Base-by-base conservation (phyloP, 2,797 vertebrate genomes). In the Meriones psammophilus region DNA sequence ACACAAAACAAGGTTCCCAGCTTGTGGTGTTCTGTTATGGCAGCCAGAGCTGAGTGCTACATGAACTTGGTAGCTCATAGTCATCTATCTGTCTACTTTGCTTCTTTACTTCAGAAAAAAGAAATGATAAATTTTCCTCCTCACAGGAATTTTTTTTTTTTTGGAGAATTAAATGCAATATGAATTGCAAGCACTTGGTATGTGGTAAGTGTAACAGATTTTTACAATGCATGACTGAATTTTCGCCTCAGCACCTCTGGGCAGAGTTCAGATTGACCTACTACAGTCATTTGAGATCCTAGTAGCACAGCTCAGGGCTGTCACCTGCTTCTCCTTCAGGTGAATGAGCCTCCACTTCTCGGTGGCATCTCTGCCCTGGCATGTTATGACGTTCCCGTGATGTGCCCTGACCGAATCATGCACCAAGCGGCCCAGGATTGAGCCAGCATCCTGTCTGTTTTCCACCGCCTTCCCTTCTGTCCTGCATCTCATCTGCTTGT, bases 71-170 rank as follows among this genome's bases (percentile, higher is more conserved):
- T 66, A 39, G 58, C 81, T 92, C 18, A 79, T 58, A 64, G 7
- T 69, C 39, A 20, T 20, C 1, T 36, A 60, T 62, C n/a, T 79
- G 36, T 58, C 76, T 74, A 36, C 12, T 91, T 96, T 69, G 68
- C 88, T 94, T 91, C 73, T 86, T 94, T 22, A 81, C 36, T 39
- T 89, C 24, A 91, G 79, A 87, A 66, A 64, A 71, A 81, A 69
- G 81, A 84, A 46, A n/a, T 66, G 76, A 76, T 39, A 12, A 66
- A 84, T 68, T 4, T 74, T 88, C 20, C 42, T 78, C 30, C 58
- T 90, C 18, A 24, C 6, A 56, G 87, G 54, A 26, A 10, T 50
- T 36, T 88, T 96, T 14, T 36, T 88, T 96, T 14, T 88, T n/a
- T 42, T 42, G 62, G 58, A 93, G 46, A 93, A 92, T 77, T 84